Evolutionary conservation across 2,797 vertebrate species (phyloP).

Genomic region (Rachycentron canadum): DNA sequence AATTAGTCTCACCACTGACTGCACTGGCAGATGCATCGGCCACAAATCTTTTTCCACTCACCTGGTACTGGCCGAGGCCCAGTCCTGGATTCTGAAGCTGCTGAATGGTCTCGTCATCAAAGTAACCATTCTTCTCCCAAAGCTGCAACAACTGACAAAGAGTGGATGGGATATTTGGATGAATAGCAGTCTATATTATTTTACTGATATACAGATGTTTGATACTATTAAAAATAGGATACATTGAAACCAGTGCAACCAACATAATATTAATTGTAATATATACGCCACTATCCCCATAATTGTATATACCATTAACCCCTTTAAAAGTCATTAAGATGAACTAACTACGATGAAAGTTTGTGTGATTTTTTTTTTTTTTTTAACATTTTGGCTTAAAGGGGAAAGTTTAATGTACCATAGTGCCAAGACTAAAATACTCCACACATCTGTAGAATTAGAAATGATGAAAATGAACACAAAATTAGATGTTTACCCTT

Average conservation of each 20-base stretch:
- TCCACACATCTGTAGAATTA: neutral
- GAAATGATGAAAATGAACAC: neutral
- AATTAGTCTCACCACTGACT: neutral
- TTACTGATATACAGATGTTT: neutral
- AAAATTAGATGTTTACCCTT: slow-evolving; percentile 81
- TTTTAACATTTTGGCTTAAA: no score
- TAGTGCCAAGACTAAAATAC: neutral
- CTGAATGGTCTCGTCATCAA: slow-evolving; percentile 96
- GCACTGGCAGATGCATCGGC: neutral
- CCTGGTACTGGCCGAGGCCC: slow-evolving; percentile 98
- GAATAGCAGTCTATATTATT: neutral
- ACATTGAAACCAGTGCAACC: neutral
- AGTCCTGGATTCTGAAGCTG: slow-evolving; percentile 96
- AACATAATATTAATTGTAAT: neutral
- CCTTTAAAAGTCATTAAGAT: neutral
- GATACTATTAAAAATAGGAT: neutral
- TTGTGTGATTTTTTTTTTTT: no score
- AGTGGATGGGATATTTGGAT: neutral
- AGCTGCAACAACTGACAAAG: slow-evolving; percentile 91
- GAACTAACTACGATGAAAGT: neutral
- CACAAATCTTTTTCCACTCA: slow-evolving; percentile 57
- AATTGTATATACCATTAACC: no score
- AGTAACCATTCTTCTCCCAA: slow-evolving; percentile 99
- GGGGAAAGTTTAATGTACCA: neutral
- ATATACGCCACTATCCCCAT: no score